phyloP scores from a whole-genome alignment of 2,888 invertebrate species.

The Octodonta nipae region DNA sequence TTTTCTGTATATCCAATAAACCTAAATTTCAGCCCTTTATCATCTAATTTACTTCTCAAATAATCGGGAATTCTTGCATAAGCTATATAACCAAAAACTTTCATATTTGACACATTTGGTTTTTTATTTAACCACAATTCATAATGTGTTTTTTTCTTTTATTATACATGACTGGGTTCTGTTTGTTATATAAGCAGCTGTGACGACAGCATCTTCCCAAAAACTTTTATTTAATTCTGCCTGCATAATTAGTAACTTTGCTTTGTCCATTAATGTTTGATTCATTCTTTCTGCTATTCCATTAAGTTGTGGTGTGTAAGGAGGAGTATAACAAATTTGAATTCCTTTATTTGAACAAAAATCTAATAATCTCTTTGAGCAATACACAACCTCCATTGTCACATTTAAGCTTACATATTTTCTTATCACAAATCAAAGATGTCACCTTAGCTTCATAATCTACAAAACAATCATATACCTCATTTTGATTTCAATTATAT shows the following conservation, averaged over 20 bases:
- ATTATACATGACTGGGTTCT: not conserved
- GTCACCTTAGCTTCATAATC: no score
- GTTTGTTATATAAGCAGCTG: not conserved
- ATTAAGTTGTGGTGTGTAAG: not conserved
- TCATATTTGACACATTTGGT: conserved; percentile 6
- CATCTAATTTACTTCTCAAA: conserved; percentile 4
- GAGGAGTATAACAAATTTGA: not conserved
- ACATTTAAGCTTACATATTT: not conserved
- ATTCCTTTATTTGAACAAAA: not conserved
- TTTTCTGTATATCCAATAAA: conserved; percentile 5
- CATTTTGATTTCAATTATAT: no score
- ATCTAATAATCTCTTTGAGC: not conserved
- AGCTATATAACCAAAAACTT: conserved; percentile 7
- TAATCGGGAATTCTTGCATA: conserved; percentile 6
- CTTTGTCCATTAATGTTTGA: not conserved
- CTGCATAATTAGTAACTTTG: not conserved
- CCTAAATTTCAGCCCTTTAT: conserved; percentile 3
- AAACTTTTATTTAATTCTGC: not conserved
- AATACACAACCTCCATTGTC: not conserved
- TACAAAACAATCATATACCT: no score
- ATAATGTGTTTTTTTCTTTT: conserved; percentile 1
- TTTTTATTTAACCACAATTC: conserved; percentile 6
- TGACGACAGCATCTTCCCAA: not conserved
- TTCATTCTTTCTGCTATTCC: not conserved
- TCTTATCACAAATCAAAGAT: no score